A percentile compares a stretch with the other conserved stretches of the same genome.
phyloP scores from a whole-genome alignment of 2,797 vertebrate genomes.

The Lagorchestes hirsutus region DNA sequence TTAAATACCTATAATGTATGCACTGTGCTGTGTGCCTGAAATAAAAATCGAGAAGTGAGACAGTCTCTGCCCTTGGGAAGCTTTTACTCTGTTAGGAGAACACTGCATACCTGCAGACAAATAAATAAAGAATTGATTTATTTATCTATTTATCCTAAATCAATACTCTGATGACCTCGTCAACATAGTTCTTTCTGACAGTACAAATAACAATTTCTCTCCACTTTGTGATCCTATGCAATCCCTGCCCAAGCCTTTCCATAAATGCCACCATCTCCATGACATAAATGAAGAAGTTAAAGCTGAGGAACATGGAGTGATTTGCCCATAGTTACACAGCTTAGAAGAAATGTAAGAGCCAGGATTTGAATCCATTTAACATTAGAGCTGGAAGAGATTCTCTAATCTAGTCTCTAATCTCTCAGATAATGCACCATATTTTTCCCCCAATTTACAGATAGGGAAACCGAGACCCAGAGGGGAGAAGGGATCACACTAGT shows the following conservation, averaged over 20 bases:
- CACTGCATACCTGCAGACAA: neutral
- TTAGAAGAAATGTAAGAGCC: neutral
- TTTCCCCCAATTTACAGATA: neutral
- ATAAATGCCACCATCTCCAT: neutral
- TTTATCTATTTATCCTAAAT: no score
- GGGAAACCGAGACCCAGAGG: slow-evolving; percentile 39
- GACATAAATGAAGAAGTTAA: neutral
- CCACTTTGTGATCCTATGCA: no score
- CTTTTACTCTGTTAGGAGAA: neutral
- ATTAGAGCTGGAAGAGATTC: neutral
- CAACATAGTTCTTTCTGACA: neutral
- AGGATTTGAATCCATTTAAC: neutral
- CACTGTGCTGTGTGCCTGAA: neutral
- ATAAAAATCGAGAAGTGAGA: neutral
- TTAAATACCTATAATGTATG: no score
- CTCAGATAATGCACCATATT: rapidly evolving
- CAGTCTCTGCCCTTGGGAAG: neutral
- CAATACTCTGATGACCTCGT: neutral
- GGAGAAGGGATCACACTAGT: rapidly evolving
- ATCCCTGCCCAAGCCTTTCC: no score
- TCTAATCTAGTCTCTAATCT: neutral
- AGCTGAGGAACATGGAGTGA: neutral
- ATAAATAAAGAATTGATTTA: neutral
- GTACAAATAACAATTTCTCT: neutral
- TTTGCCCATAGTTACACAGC: neutral